A percentile compares a stretch with the other conserved stretches of the same genome.
Evolutionary conservation across 92 coral and sea anemone genomes (phyloP).

Genomic region (Epizoanthus illoricatus): DNA sequence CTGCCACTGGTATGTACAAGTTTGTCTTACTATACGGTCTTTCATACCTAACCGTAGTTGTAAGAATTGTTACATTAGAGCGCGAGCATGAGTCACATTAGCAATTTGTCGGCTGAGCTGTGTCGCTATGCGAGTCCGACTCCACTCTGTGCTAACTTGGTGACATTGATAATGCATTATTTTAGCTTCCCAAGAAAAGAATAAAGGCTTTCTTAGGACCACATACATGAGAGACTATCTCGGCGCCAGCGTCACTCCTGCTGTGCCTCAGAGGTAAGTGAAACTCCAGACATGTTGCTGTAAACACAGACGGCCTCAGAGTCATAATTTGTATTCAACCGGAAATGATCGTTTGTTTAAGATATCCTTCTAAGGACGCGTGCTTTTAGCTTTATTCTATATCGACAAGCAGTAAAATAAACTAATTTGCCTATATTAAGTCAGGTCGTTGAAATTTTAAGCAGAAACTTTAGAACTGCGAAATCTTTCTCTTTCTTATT

Average conservation of each 20-base stretch:
- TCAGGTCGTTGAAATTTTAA: no score
- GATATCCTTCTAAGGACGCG: no score
- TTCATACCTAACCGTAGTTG: background rate
- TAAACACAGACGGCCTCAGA: background rate
- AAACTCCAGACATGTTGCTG: background rate
- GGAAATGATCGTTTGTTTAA: slow-evolving; percentile 12
- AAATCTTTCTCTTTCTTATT: no score
- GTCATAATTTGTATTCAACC: slow-evolving; percentile 20
- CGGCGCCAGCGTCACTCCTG: slow-evolving; percentile 69
- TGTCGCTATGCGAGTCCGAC: slow-evolving; percentile 1
- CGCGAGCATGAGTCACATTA: background rate
- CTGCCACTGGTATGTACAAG: slow-evolving; percentile 53
- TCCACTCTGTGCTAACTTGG: no score
- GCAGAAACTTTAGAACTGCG: no score
- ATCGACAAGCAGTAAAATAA: no score
- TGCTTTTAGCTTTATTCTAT: no score
- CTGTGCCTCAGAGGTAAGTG: slow-evolving; percentile 70
- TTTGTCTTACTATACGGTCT: background rate
- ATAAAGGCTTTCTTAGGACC: slow-evolving; percentile 83
- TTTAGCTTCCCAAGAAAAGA: slow-evolving; percentile 55
- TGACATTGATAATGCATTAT: background rate
- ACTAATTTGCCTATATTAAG: no score
- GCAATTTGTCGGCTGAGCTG: background rate
- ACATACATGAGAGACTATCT: slow-evolving; percentile 77
- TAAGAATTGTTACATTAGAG: background rate